Conservation (phyloP, 2,888 invertebrate species). For the Panopea generosa region DNA sequence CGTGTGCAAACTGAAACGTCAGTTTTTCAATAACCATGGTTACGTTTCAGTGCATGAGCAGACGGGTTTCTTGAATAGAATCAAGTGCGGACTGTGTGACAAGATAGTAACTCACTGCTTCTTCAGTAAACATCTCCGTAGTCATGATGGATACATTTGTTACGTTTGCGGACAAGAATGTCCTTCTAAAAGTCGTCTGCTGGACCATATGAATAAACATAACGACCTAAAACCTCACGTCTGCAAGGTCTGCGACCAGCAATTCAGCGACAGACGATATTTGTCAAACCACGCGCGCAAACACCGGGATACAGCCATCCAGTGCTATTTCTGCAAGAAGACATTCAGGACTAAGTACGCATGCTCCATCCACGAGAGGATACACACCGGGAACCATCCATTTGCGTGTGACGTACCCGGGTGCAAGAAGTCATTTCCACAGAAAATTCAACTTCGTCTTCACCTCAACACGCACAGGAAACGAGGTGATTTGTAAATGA, state of each 20-base stretch:
- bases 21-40: slow-evolving; percentile 28
- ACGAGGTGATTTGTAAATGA: neutral
- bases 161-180: slow-evolving; percentile 35
- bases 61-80: slow-evolving; percentile 20
- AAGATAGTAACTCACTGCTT: slow-evolving; percentile 33
- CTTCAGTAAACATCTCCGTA: slow-evolving; percentile 32
- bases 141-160: slow-evolving; percentile 39
- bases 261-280: slow-evolving; percentile 36
- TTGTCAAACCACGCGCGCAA: slow-evolving; percentile 29
- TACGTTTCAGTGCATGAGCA: slow-evolving; percentile 27
- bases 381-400: slow-evolving; percentile 41
- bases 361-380: slow-evolving; percentile 32
- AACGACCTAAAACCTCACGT: slow-evolving; percentile 14
- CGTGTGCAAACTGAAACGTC: slow-evolving; percentile 17
- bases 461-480: slow-evolving; percentile 30
- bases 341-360: slow-evolving; percentile 29
- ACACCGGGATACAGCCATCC: slow-evolving; percentile 9
- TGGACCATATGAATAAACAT: slow-evolving; percentile 41
- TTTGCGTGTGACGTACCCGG: slow-evolving; percentile 34
- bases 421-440: slow-evolving; percentile 46
- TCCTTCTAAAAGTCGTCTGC: slow-evolving; percentile 22
- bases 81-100: slow-evolving; percentile 45
- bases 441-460: slow-evolving; percentile 40
- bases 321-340: slow-evolving; percentile 36
- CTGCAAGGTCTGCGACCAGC: slow-evolving; percentile 31